Base-by-base conservation (phyloP, 1,140 invertebrate species). In the Tetramorium parvispinum region DNA sequence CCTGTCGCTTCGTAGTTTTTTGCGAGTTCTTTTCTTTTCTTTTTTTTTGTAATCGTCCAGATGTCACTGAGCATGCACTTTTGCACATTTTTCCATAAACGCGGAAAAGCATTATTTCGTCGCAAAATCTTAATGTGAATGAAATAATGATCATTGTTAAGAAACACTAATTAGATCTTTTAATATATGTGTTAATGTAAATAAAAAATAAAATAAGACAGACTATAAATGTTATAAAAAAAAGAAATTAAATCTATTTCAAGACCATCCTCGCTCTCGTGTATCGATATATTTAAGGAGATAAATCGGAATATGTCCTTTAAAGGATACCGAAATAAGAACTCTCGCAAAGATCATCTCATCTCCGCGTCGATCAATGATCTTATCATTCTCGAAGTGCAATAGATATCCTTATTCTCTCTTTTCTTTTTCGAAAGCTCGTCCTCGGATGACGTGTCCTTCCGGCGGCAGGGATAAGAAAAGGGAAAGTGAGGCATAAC, bases 1-100 rank as follows among this genome's bases (percentile, higher is more conserved):
- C 92, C 92, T 93, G 92, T 93, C 88, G 87, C 32, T 16, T 53
- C 24, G 32, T 13, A 43, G 2, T 55, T 85, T 85, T 51, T 76
- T 78, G 10, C 46, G 16, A 43, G 8, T 43, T 63, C 32, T 65
- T 65, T 24, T 57, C 18, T 43, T 40, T 68, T 43, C 43, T 10
- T 43, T 37, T 40, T 40, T 46, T 37, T 75, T n/a, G 24, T 55
- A 51, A 75, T 61, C 13, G 55, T 13, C 37, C 79, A 73, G 68
- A 83, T 83, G 79, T 79, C 10, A 6, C 27, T 13, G n/a, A 18
- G 40, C 11, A 3, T 46, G 63, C 65, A 43, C 27, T 59, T 27
- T 7, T 7, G n/a, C 32, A 66, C 46, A 68, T 66, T 68, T 63
- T 78, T 51, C 5, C n/a, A 11, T 11, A 66, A 16, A 21, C 13